Evolutionary conservation across 2,888 invertebrate species (phyloP).

Genomic region (Abrostola triplasia): DNA sequence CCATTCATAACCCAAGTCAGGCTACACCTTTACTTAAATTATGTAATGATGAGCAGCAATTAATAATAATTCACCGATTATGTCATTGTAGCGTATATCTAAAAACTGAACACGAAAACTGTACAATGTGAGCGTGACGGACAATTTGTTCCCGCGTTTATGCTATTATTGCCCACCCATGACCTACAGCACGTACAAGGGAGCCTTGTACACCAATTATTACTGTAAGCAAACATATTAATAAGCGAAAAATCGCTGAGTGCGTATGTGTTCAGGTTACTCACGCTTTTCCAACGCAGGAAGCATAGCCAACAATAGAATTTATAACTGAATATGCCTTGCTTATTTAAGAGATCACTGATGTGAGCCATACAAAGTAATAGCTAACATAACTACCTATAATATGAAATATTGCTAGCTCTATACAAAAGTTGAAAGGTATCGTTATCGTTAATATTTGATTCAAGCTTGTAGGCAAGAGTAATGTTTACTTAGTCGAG

Average conservation of each 20-base stretch:
- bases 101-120: slow-evolving; percentile 50
- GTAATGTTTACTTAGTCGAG: slow-evolving; percentile 8
- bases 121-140: slow-evolving; percentile 62
- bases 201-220: slow-evolving; percentile 68
- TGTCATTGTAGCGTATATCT: slow-evolving; percentile 63
- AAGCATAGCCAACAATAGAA: too few relatives aligned
- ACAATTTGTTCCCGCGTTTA: slow-evolving; percentile 73
- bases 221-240: slow-evolving; percentile 61
- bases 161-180: slow-evolving; percentile 69
- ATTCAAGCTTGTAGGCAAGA: too few relatives aligned
- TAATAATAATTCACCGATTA: slow-evolving; percentile 66
- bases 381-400: too few relatives aligned
- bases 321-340: not conserved
- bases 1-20: slow-evolving; percentile 33
- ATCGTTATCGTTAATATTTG: too few relatives aligned
- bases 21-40: slow-evolving; percentile 26
- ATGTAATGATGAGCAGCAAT: slow-evolving; percentile 56
- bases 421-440: too few relatives aligned
- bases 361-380: too few relatives aligned
- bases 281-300: slow-evolving; percentile 37
- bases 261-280: slow-evolving; percentile 25
- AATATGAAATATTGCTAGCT: too few relatives aligned
- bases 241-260: slow-evolving; percentile 57
- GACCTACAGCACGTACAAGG: slow-evolving; percentile 66
- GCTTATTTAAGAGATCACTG: too few relatives aligned